Conservation (phyloP, 1,140 invertebrate species). For the Pogonognathellus flavescens region DNA sequence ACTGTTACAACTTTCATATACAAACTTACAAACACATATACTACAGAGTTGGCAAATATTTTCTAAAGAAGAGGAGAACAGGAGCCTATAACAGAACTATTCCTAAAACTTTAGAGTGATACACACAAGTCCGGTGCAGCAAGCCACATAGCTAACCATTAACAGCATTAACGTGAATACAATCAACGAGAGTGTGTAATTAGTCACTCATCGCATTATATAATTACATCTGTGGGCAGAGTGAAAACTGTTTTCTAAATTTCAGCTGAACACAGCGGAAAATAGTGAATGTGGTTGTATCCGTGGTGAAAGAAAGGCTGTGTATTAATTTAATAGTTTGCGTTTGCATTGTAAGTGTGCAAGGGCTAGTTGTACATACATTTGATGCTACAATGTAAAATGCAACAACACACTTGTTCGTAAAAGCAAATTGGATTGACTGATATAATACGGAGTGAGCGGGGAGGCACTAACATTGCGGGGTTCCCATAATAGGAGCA, state of each 20-base stretch:
- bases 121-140: neutral
- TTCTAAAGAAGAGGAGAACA: neutral
- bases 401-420: conserved; percentile 9
- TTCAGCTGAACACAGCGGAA: neutral
- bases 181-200: conserved; percentile 59
- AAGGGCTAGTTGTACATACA: no score
- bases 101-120: no score
- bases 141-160: conserved; percentile 46
- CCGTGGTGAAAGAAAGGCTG: neutral
- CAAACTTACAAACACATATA: neutral
- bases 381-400: neutral
- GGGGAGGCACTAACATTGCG: conserved; percentile 11
- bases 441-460: neutral
- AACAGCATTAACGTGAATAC: conserved; percentile 51
- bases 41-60: neutral
- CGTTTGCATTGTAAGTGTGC: no score
- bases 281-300: neutral
- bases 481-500: conserved; percentile 39
- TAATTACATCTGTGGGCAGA: conserved; percentile 26
- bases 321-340: neutral
- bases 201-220: conserved; percentile 53
- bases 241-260: neutral
- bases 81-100: neutral
- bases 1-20: no score
- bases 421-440: conserved; percentile 45